These are phyloP conservation scores for Melanerpes aurifrons DNA, from an alignment of 2,113 vertebrate species.

Conservation along the genomic window DNA sequence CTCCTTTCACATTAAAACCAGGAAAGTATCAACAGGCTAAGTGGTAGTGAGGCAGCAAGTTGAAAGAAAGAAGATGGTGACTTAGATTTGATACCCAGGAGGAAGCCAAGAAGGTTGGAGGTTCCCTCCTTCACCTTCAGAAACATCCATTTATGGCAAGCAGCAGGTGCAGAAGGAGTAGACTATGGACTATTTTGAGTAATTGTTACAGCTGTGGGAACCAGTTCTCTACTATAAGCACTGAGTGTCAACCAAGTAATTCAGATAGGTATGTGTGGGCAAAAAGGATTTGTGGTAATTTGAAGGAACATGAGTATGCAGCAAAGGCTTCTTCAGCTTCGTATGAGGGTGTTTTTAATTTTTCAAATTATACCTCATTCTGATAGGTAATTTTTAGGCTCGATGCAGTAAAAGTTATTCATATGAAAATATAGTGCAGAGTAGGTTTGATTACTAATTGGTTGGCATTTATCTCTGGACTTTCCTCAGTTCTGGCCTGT, in stretches of 20 bases:
- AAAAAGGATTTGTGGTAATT: not conserved
- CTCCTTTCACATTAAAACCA: not conserved
- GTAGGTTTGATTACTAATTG: not conserved
- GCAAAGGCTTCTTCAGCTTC: not conserved
- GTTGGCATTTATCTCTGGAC: not conserved
- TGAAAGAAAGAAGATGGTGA: not conserved
- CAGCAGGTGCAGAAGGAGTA: not conserved
- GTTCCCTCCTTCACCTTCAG: not conserved
- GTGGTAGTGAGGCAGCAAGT: not conserved
- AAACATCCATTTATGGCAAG: not conserved
- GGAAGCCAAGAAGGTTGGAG: not conserved
- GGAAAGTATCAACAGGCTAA: not conserved
- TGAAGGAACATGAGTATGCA: not conserved
- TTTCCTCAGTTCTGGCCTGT: not conserved
- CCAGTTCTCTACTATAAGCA: not conserved
- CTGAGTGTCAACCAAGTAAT: conserved; percentile 9
- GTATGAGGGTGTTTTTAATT: not conserved
- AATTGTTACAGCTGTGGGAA: not conserved
- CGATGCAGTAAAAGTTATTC: conserved; percentile 4
- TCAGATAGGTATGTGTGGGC: not conserved
- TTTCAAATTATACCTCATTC: not conserved
- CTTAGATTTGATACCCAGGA: not conserved
- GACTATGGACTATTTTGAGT: not conserved
- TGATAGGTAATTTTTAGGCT: not conserved
- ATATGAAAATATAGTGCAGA: not conserved